Percentiles rank a stretch among this genome's conserved stretches.
phyloP scores from a whole-genome alignment of 2,113 vertebrate species.

The Athene cunicularia region DNA sequence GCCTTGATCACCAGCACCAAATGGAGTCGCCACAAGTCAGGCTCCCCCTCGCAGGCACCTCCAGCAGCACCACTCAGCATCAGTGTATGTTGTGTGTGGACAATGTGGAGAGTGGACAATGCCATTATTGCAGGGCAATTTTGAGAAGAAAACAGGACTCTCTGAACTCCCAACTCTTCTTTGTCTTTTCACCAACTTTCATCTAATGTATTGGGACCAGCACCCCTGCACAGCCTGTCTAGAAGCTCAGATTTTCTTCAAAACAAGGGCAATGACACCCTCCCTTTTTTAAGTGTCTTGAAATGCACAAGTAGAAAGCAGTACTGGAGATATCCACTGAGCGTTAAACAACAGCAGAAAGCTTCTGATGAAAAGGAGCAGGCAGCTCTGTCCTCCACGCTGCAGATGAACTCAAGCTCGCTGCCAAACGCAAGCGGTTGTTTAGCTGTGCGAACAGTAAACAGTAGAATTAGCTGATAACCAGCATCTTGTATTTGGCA shows the following conservation, averaged over 20 bases:
- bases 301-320: fast-evolving
- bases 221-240: not conserved
- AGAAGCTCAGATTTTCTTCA: not conserved
- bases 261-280: not conserved
- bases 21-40: not conserved
- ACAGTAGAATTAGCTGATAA: conserved; percentile 12
- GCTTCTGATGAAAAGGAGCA: not conserved
- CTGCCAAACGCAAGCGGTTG: not conserved
- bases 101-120: fast-evolving
- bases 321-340: fast-evolving
- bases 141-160: not conserved
- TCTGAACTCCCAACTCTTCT: not conserved
- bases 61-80: not conserved
- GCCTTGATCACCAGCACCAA: not conserved
- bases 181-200: not conserved
- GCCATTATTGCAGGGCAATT: not conserved
- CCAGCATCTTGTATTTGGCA: conserved; percentile 4
- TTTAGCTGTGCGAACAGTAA: not conserved
- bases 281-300: not conserved
- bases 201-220: not conserved
- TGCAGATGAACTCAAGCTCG: not conserved
- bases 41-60: not conserved
- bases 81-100: fast-evolving
- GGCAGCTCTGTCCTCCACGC: not conserved
- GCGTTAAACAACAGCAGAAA: not conserved